Evolutionary conservation across 2,797 vertebrate genomes (phyloP), one percentile per base, ranked within the genome.

Genomic region (Novumbra hubbsi): DNA sequence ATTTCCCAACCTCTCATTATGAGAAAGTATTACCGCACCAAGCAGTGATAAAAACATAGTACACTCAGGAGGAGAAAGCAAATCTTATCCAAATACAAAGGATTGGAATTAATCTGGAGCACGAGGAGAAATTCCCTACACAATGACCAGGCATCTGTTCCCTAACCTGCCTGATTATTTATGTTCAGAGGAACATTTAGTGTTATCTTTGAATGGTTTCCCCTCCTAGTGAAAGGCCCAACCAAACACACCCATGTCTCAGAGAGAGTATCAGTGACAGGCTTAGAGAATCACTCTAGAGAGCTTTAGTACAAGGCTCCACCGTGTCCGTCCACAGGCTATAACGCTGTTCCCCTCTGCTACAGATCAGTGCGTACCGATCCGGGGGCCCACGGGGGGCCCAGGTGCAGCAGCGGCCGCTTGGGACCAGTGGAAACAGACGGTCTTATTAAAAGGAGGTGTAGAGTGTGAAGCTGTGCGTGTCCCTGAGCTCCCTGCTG

Each of bases 1-100:
- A 69, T 79, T 73, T 78, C 38, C 45, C 48, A 65, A 49, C 60
- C 49, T 79, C 67, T 73, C 68, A 78, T 65, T 52, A 19, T 52
- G 60, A 69, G 3, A 17, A 76, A 78, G 65, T 70, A 80, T 78
- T 73, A 76, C 76, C 71, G 78, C 74, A 73, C 75, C 64, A 30
- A 15, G 45, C 71, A 66, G 62, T 65, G 75, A 84, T 64, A 76
- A 34, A 60, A 82, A 78, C 71, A 78, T 78, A 79, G 65, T 52
- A 52, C 24, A 65, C 67, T 73, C 57, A 41, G 70, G 66, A 82
- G 71, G 71, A 30, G 71, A 86, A 86, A 87, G 76, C 62, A 77
- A 63, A 88, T 74, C 73, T 57, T 72, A 70, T 85, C 75, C 69
- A 83, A 82, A 85, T 71, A 76, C 74, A 49, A 71, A 28, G 24